Evolutionary conservation across 2,888 invertebrate species (phyloP), one percentile per base, ranked within the genome.

Genomic region (Masnerella sp.): DNA sequence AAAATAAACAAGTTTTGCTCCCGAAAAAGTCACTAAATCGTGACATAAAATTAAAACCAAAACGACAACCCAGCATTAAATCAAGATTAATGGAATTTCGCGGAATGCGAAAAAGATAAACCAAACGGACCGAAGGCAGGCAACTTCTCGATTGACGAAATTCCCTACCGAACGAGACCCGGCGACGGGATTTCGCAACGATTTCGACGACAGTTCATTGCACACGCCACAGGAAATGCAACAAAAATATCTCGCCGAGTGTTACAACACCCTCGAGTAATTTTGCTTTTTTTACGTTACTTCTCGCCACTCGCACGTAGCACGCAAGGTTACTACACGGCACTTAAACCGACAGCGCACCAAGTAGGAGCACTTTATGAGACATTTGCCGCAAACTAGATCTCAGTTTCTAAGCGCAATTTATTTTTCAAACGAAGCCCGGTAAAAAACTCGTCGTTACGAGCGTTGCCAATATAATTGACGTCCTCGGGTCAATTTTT

Each of bases 211-310:
- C 69, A 69, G 65, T 71, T 71, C 65, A 71, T 65, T 71, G 71
- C 64, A 59, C 65, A 54, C 18, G 34, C 36, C 45, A 54, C 71
- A 52, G 71, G 65, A 71, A 71, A 71, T 58, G 52, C 64, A 52
- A 45, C 38, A 45, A 70, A 71, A 64, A 65, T 65, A 56, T 54
- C 59, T 28, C 30, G 40, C 7, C 61, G 34, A 68, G 30, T 62
- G 62, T 70, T 70, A 70, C 70, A 70, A 70, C 70, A 70, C 70
- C 61, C 56, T 70, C 49, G 62, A 69, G 69, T 58, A 40, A 62
- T 70, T 62, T 56, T 34, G 52, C 36, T 69, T 70, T 52, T 69
- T 69, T 51, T 43, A 43, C 22, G 30, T 45, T 38, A 15, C 40
- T 36, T 30, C 45, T 64, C 51, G 17, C 40, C 43, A 51, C 58